Base-by-base conservation (phyloP, 2,888 invertebrate genomes). In the Aphrophora alni region DNA sequence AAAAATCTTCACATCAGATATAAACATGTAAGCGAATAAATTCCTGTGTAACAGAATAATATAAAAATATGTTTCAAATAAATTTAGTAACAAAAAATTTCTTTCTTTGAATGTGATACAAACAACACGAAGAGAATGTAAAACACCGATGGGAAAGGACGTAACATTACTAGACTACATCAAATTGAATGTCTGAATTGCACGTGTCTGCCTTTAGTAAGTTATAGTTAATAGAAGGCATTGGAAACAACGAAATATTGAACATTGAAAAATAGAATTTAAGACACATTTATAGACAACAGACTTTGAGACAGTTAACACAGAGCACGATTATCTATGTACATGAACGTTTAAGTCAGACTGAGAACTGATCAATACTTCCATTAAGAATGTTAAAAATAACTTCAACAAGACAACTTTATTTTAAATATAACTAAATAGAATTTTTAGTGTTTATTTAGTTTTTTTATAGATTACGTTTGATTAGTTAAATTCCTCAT, bases 231-330 rank as follows among this genome's bases (percentile, higher is more conserved):
- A 59, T 59, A 59, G 59, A 59, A 59, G 59, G 59, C 59, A 59
- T 59, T 44, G 5, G 59, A 59, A 59, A 59, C 21, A 21, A 21
- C 14, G 59, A 14, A 59, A 21, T 59, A 21, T n/a, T 21, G 59
- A 59, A 59, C 59, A 59, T 21, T 21, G 59, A 59, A 59, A 59
- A 59, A 59, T 59, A 59, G 59, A n/a, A 59, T 59, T 59, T 59
- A 21, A 12, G 21, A 21, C 14, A 59, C 59, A 59, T 59, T 59
- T 59, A 59, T 59, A 59, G 59, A 59, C 59, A 59, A 59, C 44
- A 44, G 44, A 44, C 12, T 44, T 17, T 44, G 44, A 44, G 44
- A 44, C 14, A 44, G 17, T 14, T 8, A 44, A 44, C 59, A 59
- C 59, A 59, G 4, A 59, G 21, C 59, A 59, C 21, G 10, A 59